These are phyloP conservation scores for Morone saxatilis DNA, from an alignment of 2,113 vertebrate species.

Conservation along the genomic window DNA sequence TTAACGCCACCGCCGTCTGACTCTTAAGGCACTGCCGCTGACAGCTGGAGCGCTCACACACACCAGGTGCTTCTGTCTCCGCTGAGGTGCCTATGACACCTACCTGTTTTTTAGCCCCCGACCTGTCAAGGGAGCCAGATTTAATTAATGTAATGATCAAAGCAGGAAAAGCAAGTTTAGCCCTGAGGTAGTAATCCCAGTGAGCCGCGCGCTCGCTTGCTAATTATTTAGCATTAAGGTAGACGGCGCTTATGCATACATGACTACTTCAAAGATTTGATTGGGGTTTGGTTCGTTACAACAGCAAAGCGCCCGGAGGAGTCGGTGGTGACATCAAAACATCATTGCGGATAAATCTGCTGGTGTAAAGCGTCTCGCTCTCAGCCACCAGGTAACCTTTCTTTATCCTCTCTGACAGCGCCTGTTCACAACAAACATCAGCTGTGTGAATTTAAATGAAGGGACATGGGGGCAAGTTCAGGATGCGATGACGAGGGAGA, in stretches of 20 bases:
- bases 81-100: slow-evolving; percentile 81
- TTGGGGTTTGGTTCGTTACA: slow-evolving; percentile 84
- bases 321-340: slow-evolving; percentile 84
- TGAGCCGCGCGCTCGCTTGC: slow-evolving; percentile 74
- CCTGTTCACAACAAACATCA: slow-evolving; percentile 73
- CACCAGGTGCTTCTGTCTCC: slow-evolving; percentile 82
- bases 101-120: slow-evolving; percentile 84
- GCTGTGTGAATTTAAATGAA: slow-evolving; percentile 67
- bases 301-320: slow-evolving; percentile 79
- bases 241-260: slow-evolving; percentile 83
- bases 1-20: slow-evolving; percentile 71
- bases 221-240: slow-evolving; percentile 90
- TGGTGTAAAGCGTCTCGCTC: slow-evolving; percentile 70
- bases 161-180: slow-evolving; percentile 82
- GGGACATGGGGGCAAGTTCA: slow-evolving; percentile 63
- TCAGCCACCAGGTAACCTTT: slow-evolving; percentile 86
- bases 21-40: slow-evolving; percentile 72
- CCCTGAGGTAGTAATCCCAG: slow-evolving; percentile 84
- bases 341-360: slow-evolving; percentile 85
- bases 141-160: slow-evolving; percentile 89
- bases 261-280: slow-evolving; percentile 88
- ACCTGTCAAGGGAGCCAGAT: slow-evolving; percentile 86
- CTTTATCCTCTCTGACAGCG: slow-evolving; percentile 84
- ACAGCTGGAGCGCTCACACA: slow-evolving; percentile 78
- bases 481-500: slow-evolving; percentile 60